These are phyloP conservation scores for Tetrapedia diversipes DNA, from an alignment of 2,888 invertebrate species.

Conservation along the genomic window DNA sequence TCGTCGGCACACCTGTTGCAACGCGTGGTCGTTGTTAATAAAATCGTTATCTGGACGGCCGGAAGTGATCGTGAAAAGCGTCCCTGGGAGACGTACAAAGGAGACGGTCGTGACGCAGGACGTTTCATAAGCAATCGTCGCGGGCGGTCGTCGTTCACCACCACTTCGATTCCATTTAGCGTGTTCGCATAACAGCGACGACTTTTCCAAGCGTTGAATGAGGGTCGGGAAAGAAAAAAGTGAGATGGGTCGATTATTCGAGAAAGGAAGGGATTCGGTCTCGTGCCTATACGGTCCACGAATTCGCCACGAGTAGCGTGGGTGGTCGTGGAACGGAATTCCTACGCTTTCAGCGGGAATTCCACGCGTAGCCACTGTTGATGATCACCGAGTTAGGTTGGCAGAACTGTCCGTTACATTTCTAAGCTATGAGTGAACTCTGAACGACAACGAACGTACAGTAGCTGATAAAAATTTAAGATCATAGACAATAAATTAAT, in stretches of 20 bases:
- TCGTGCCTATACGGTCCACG: slow-evolving; percentile 44
- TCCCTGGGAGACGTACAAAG: slow-evolving; percentile 19
- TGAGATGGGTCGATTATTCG: neutral
- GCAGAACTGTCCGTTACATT: no score
- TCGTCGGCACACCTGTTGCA: neutral
- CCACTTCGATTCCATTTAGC: slow-evolving; percentile 62
- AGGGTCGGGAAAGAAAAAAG: neutral
- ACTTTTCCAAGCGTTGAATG: slow-evolving; percentile 39
- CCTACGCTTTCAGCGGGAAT: slow-evolving; percentile 55
- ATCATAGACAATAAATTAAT: no score
- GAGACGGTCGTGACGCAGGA: slow-evolving; percentile 37
- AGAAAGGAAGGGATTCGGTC: slow-evolving; percentile 19
- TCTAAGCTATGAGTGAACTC: no score
- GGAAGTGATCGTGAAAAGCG: slow-evolving; percentile 48
- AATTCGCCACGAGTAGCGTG: slow-evolving; percentile 62
- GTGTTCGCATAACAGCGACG: slow-evolving; percentile 21
- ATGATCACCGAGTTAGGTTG: slow-evolving; percentile 57
- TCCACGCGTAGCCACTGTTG: slow-evolving; percentile 55
- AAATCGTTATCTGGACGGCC: slow-evolving; percentile 48
- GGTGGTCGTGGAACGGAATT: slow-evolving; percentile 62
- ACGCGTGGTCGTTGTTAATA: slow-evolving; percentile 37
- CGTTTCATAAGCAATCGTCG: slow-evolving; percentile 43
- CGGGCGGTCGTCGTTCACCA: slow-evolving; percentile 62
- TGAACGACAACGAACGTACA: no score
- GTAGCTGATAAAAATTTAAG: no score